Percentiles rank a stretch among this genome's conserved stretches.
Evolutionary conservation across 2,797 vertebrate species (phyloP).

Genomic region (Notamacropus eugenii): DNA sequence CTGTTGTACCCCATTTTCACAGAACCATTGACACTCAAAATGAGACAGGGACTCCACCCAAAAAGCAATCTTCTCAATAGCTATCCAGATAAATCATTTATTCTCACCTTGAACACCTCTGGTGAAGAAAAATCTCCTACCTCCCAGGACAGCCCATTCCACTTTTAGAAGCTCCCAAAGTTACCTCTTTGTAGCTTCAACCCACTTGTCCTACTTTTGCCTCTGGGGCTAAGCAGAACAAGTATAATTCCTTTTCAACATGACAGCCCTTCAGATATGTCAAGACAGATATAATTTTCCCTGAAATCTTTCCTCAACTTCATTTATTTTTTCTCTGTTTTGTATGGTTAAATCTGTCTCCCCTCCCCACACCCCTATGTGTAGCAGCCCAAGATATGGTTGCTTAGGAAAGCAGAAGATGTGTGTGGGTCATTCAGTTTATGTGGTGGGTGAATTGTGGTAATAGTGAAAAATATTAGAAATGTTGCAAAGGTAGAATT

Average conservation of each 20-base stretch:
- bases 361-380: accelerated
- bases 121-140: neutral
- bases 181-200: neutral
- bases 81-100: neutral
- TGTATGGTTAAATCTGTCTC: neutral
- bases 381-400: neutral
- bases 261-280: neutral
- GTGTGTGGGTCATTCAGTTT: neutral
- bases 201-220: neutral
- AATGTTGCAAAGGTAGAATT: neutral
- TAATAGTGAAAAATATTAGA: neutral
- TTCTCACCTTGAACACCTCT: neutral
- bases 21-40: neutral
- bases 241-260: neutral
- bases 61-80: no score
- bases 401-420: neutral
- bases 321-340: neutral
- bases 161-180: neutral
- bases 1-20: neutral
- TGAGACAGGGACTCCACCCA: neutral
- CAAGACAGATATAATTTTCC: neutral
- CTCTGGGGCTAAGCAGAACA: neutral
- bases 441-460: neutral
- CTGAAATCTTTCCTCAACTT: neutral
- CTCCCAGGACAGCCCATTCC: neutral